Evolutionary conservation across 2,888 invertebrate genomes (phyloP).

Genomic region (Muscina levida): DNA sequence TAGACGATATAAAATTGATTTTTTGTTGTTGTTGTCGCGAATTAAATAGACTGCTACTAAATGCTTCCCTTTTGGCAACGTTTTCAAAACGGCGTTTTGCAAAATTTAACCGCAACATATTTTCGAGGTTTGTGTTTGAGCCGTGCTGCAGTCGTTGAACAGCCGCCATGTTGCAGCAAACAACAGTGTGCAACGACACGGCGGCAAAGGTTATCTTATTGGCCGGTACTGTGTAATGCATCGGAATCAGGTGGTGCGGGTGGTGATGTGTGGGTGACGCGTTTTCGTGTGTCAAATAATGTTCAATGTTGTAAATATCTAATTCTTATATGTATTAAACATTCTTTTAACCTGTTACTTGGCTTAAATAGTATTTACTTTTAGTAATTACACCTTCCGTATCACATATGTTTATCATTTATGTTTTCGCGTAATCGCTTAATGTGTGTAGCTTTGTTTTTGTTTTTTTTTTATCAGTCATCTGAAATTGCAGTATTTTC

Average conservation of each 20-base stretch:
- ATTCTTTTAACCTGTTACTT: background rate
- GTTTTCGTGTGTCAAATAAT: background rate
- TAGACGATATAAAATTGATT: no score
- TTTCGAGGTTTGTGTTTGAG: slow-evolving; percentile 82
- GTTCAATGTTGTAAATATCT: no score
- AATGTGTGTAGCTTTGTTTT: background rate
- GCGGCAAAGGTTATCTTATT: slow-evolving; percentile 35
- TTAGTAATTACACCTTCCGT: no score
- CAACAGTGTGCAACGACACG: slow-evolving; percentile 15
- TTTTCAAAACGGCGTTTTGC: slow-evolving; percentile 83
- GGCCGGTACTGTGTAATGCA: slow-evolving; percentile 32
- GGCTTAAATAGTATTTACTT: background rate
- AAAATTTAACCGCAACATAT: slow-evolving; percentile 84
- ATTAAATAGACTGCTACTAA: slow-evolving; percentile 53
- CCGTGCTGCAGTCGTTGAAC: background rate
- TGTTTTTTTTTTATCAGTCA: background rate
- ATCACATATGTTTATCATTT: background rate
- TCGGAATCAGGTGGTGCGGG: slow-evolving; percentile 3
- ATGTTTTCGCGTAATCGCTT: background rate
- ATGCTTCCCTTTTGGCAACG: slow-evolving; percentile 83
- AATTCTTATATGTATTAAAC: no score
- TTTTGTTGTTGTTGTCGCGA: no score
- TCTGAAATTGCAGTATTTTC: background rate
- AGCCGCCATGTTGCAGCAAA: slow-evolving; percentile 3
- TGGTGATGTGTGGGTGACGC: slow-evolving; percentile 37